Base-by-base conservation (phyloP, 92 coral and sea anemone genomes). In the Actinostola sp. region DNA sequence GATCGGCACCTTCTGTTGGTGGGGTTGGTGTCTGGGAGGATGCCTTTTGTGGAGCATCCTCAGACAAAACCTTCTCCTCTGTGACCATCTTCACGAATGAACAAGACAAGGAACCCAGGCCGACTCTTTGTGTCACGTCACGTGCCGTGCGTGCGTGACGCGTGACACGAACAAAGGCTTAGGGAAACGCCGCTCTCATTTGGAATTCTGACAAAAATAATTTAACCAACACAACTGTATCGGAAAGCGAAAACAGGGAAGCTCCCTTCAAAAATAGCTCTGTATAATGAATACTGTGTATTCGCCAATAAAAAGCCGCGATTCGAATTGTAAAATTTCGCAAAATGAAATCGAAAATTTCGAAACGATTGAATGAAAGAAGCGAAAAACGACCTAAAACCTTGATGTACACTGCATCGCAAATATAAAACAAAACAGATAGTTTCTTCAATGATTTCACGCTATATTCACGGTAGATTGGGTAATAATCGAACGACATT, bases 11-110 rank as follows among this genome's bases (percentile, higher is more conserved):
- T n/a, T 58, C 69, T 30, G 74, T 58, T 62, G 39, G 66, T 12
- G 61, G 66, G 36, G 58, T 19, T 38, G 62, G 72, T 30, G 68
- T 19, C 46, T 67, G 61, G 48, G 75, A 70, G 45, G 44, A 45
- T 36, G 48, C 51, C 53, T 56, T 74, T 34, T 49, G 39, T 38
- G 69, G 48, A 44, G 67, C 63, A 72, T 68, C 62, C 2, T 10
- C 74, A 9, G 61, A 68, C 35, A 54, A 48, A 49, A 32, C 66
- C 38, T 76, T 70, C 81, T 76, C 63, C 21, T 63, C 74, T 31
- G 78, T 48, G 39, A 50, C 64, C 79, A 77, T 63, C 70, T 77
- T 81, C 73, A 56, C 75, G 30, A 23, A 63, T 64, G 58, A 23
- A 49, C 41, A 39, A 49, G 35, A 59, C 39, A 66, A 57, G n/a